phyloP scores from a whole-genome alignment of 2,113 vertebrate genomes.

The Nothocercus julius region DNA sequence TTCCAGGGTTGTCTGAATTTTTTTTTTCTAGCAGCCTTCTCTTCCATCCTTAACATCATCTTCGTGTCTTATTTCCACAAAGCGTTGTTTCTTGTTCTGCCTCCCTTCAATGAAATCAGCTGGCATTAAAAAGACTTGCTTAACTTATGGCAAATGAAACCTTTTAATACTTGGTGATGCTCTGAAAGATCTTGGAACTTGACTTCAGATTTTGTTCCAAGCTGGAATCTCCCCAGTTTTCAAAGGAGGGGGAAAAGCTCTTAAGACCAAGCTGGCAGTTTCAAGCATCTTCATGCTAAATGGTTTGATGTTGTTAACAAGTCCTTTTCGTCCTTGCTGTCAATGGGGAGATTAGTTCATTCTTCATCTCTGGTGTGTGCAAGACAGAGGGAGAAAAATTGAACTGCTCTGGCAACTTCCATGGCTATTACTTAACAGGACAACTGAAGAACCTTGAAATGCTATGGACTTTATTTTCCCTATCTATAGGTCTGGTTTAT shows the following conservation, averaged over 20 bases:
- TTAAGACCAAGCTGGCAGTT: slow-evolving; percentile 14
- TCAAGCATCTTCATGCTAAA: neutral
- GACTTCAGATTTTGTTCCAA: slow-evolving; percentile 25
- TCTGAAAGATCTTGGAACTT: slow-evolving; percentile 30
- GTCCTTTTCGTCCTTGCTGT: slow-evolving; percentile 17
- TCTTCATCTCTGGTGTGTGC: neutral
- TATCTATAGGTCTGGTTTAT: neutral
- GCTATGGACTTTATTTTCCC: neutral
- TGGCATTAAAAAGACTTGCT: neutral
- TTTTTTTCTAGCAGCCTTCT: neutral
- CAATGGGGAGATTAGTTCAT: neutral
- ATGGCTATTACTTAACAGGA: neutral
- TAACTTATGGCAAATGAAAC: slow-evolving; percentile 24
- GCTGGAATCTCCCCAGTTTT: slow-evolving; percentile 33
- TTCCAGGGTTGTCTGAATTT: neutral
- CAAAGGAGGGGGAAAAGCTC: neutral
- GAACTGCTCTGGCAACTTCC: slow-evolving; percentile 3
- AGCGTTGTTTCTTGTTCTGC: slow-evolving; percentile 25
- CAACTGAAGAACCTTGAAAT: neutral
- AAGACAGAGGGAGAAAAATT: neutral
- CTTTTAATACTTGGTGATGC: slow-evolving; percentile 53
- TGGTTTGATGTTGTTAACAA: neutral
- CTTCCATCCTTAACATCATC: neutral
- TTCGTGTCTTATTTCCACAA: neutral
- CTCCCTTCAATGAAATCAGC: slow-evolving; percentile 42